Conservation (phyloP, 2,797 vertebrate species). For the Pipistrellus kuhlii region DNA sequence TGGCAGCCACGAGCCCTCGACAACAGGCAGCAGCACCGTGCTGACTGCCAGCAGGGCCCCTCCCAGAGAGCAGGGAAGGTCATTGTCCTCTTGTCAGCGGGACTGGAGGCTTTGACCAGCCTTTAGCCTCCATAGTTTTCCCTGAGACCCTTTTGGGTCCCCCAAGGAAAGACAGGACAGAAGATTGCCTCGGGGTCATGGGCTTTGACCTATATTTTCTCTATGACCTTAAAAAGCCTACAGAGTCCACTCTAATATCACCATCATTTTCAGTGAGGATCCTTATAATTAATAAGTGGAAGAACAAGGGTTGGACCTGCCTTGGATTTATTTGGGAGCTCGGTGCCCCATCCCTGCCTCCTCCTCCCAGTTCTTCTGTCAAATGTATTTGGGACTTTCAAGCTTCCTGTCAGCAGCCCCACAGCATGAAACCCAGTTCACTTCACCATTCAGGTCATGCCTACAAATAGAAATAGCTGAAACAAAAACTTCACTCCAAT, state of each 20-base stretch:
- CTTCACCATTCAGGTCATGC: not conserved
- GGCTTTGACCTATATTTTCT: not conserved
- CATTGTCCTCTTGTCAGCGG: not conserved
- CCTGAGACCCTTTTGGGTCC: not conserved
- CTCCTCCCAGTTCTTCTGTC: not conserved
- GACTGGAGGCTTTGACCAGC: not conserved
- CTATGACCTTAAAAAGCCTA: not conserved
- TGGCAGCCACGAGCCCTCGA: not conserved
- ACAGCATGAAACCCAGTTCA: not conserved
- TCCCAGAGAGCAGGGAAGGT: not conserved
- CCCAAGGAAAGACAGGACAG: not conserved
- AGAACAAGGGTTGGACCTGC: not conserved
- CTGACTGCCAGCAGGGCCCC: not conserved
- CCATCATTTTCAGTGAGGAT: not conserved
- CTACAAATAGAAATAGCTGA: not conserved
- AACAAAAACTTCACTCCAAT: not conserved
- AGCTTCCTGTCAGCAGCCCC: not conserved
- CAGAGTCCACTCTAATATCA: not conserved
- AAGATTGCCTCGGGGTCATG: not conserved
- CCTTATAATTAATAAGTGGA: too few relatives aligned
- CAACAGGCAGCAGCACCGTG: fast-evolving
- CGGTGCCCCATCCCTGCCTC: not conserved
- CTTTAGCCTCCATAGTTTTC: not conserved
- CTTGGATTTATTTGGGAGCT: not conserved
- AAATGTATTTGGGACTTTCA: not conserved